Evolutionary conservation across 2,888 invertebrate species (phyloP).

Genomic region (Clepsis dumicolana): DNA sequence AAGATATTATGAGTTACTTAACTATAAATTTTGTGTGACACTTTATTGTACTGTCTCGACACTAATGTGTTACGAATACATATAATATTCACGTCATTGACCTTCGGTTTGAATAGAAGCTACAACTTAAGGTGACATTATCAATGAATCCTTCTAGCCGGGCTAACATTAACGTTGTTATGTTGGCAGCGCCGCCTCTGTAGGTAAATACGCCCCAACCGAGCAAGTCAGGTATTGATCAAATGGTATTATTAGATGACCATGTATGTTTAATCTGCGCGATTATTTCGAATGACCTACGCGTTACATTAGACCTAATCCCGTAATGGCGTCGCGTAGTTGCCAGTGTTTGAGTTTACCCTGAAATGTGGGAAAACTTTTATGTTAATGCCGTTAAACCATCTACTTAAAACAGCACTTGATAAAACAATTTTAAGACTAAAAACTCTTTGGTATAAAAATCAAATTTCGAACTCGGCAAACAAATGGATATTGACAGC

Average conservation of each 20-base stretch:
- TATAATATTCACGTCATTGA: constrained; percentile 10
- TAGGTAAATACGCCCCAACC: constrained; percentile 20
- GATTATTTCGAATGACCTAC: constrained; percentile 84
- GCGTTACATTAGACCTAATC: constrained; percentile 83
- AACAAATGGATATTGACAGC: constrained; percentile 69
- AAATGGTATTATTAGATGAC: constrained; percentile 62
- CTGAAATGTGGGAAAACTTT: constrained; percentile 29
- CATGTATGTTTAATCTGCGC: constrained; percentile 73
- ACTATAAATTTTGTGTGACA: neutral
- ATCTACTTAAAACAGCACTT: too few species aligned
- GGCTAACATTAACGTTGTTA: constrained; percentile 22
- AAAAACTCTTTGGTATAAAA: constrained; percentile 54
- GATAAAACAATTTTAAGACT: constrained; percentile 32
- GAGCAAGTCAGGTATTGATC: constrained; percentile 67
- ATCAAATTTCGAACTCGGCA: constrained; percentile 57
- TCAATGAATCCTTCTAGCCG: constrained; percentile 30
- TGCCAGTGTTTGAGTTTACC: constrained; percentile 56
- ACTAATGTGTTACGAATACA: constrained; percentile 5
- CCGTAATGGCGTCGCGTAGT: constrained; percentile 71
- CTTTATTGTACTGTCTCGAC: constrained; percentile 2
- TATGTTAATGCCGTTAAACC: neutral
- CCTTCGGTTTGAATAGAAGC: neutral
- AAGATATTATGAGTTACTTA: constrained; percentile 5
- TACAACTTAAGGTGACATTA: constrained; percentile 24
- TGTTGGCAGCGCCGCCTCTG: constrained; percentile 25